Evolutionary conservation across 2,797 vertebrate genomes (phyloP), one percentile per base, ranked within the genome.

Genomic region (Leuciscus waleckii): DNA sequence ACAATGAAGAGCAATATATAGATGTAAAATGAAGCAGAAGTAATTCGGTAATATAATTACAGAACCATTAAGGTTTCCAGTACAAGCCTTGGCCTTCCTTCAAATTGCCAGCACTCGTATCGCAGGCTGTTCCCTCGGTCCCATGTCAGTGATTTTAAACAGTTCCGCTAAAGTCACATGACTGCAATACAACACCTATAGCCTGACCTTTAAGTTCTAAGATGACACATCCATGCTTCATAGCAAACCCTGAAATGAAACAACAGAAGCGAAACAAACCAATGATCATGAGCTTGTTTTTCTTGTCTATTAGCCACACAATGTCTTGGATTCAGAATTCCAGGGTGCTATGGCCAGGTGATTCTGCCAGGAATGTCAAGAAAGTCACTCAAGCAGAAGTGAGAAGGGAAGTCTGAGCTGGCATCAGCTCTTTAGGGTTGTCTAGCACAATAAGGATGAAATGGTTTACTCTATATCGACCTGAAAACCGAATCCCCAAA

Each of bases 341-440:
- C 82, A 77, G 61, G 35, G 77, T 51, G 65, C n/a, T 51, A 76
- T 35, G 56, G 43, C 51, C n/a, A 88, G 71, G 87, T 86, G 81
- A 85, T 80, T 82, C 78, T 23, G 10, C 43, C 43, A 43, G 71
- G 79, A 75, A 86, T 65, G 68, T 86, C 87, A 88, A 46, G 23
- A 79, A 77, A 81, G 56, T 56, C 73, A 68, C 73, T 82, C 26
- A 71, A 81, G 83, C 41, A 71, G 29, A 85, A 84, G 46, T 63
- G 69, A 82, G 82, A 78, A 51, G 74, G 63, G 35, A 49, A 23
- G 74, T 61, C 69, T 49, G 39, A 56, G 69, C 68, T 89, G 86
- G 83, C 63, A 2, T 83, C 43, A 74, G 32, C 85, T 82, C 69
- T 81, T 87, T 73, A 49, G 68, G 54, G 51, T 76, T 81, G 81